Conservation (phyloP, 1,140 invertebrate species). For the Maniola jurtina region DNA sequence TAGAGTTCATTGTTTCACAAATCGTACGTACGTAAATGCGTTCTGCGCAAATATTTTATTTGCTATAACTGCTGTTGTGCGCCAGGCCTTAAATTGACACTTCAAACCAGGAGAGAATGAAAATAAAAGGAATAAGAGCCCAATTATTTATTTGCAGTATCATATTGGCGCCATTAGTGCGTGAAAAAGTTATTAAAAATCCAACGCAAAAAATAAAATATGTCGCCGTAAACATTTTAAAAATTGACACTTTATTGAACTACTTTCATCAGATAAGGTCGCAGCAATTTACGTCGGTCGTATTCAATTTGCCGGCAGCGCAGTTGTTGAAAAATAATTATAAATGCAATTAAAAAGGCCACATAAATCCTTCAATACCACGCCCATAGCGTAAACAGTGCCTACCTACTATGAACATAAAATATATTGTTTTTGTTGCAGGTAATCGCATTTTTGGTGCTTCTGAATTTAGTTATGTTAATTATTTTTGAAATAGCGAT, state of each 20-base stretch:
- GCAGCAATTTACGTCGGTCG: conserved; percentile 34
- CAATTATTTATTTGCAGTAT: background rate
- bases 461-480: conserved; percentile 35
- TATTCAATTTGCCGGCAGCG: conserved; percentile 68
- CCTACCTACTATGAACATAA: conserved; percentile 42
- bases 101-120: too few relatives aligned
- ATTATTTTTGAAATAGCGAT: conserved; percentile 2
- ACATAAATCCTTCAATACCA: conserved; percentile 66
- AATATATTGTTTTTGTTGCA: conserved; percentile 42
- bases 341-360: conserved; percentile 69
- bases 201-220: conserved; percentile 15
- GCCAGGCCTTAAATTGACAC: too few relatives aligned
- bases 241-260: conserved; percentile 34
- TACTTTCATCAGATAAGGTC: conserved; percentile 36
- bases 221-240: conserved; percentile 28
- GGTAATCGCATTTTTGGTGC: conserved; percentile 43
- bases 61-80: too few relatives aligned
- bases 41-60: too few relatives aligned
- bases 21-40: too few relatives aligned
- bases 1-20: too few relatives aligned
- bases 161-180: background rate
- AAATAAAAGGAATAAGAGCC: background rate
- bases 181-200: conserved; percentile 6
- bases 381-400: conserved; percentile 45
- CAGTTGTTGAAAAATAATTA: conserved; percentile 68